phyloP scores from a whole-genome alignment of 2,888 invertebrate genomes.

The Cephus pygmeus region DNA sequence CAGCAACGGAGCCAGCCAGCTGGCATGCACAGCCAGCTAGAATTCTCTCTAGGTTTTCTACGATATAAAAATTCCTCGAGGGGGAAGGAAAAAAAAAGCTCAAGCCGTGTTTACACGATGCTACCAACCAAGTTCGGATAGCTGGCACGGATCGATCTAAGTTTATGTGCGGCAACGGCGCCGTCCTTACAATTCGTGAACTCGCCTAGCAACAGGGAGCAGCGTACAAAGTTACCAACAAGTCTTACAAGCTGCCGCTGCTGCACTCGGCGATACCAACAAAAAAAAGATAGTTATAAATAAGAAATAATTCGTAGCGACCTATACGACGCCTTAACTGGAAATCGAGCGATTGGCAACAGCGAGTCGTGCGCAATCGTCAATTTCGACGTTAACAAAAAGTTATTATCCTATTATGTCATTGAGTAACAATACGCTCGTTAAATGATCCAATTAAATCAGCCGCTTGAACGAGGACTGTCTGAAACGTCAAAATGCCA shows the following conservation, averaged over 20 bases:
- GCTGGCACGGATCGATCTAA: constrained; percentile 45
- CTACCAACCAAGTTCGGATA: constrained; percentile 11
- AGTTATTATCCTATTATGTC: background rate
- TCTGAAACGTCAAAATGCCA: background rate
- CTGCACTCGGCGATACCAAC: background rate
- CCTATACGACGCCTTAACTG: background rate
- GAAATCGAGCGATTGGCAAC: background rate
- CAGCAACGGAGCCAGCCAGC: background rate
- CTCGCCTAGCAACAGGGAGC: constrained; percentile 49
- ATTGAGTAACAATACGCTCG: background rate
- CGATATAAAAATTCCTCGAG: background rate
- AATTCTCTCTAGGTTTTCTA: background rate
- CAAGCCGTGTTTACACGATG: background rate
- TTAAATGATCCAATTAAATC: constrained; percentile 48
- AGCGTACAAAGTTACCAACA: background rate
- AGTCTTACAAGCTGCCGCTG: background rate
- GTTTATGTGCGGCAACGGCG: constrained; percentile 45
- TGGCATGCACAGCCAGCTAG: background rate
- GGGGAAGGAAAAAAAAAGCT: background rate
- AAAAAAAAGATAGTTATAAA: background rate
- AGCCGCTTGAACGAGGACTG: background rate
- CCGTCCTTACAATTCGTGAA: constrained; percentile 45
- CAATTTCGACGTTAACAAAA: background rate
- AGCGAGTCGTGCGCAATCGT: background rate
- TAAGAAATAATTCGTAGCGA: background rate